Base-by-base conservation (phyloP, 2,888 invertebrate genomes). In the Holacanthella duospinosa region DNA sequence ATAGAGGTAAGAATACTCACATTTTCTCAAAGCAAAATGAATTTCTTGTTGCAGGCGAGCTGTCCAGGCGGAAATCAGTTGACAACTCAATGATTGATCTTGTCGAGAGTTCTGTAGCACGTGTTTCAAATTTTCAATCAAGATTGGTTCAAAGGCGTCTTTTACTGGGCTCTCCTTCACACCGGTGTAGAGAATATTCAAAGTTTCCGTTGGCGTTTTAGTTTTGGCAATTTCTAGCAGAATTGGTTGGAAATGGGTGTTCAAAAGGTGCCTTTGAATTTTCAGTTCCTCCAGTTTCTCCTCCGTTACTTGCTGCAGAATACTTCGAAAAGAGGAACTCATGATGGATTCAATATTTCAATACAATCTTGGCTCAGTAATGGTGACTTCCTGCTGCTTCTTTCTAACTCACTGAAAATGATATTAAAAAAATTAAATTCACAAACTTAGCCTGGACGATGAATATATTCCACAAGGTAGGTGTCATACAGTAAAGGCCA, bases 251-350 rank as follows among this genome's bases (percentile, higher is more conserved):
- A n/a, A n/a, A n/a, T n/a, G n/a, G n/a, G n/a, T n/a, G n/a, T n/a
- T n/a, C n/a, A n/a, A n/a, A n/a, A n/a, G n/a, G n/a, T n/a, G n/a
- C n/a, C n/a, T n/a, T n/a, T n/a, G n/a, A n/a, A n/a, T n/a, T n/a
- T 69, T 65, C 21, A 69, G 63, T 58, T 66, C 64, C n/a, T 64
- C 63, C 43, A 69, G 43, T 56, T 69, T 69, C 43, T 69, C 69
- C 29, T 65, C 64, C 24, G 69, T 67, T 19, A 69, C 69, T 59
- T 66, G 64, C 43, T 64, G 66, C 12, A 68, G 62, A 28, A 69
- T 61, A 1, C 56, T 58, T 12, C 66, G 21, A 29, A 60, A 60
- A 19, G 54, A 21, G 9, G 53, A 6, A 53, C 53, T 53, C 53
- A 53, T 53, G 6, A 12, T 53, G n/a, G n/a, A n/a, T n/a, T n/a